These are phyloP conservation scores for Microctonus aethiopoides DNA, from an alignment of 2,888 invertebrate species.

Conservation along the genomic window DNA sequence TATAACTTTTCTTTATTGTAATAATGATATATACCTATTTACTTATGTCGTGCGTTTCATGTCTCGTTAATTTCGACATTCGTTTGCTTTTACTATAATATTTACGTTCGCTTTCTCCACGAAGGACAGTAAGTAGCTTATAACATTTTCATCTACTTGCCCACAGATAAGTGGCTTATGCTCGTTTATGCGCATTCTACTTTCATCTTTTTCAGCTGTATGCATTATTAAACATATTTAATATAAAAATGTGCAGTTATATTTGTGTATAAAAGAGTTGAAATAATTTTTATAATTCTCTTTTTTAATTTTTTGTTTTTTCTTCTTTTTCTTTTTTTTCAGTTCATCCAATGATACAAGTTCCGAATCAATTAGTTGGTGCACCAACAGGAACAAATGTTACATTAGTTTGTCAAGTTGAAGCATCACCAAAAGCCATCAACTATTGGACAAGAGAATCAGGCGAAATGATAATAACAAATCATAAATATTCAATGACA, in stretches of 20 bases:
- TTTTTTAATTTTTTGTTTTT: background rate
- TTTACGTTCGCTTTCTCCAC: background rate
- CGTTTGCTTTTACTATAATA: background rate
- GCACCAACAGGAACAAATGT: slow-evolving; percentile 88
- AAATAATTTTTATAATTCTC: too few relatives aligned
- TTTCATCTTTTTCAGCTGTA: background rate
- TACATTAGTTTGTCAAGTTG: slow-evolving; percentile 86
- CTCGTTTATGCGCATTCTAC: background rate
- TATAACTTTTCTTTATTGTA: background rate
- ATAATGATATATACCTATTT: background rate
- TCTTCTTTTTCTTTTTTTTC: slow-evolving; percentile 53
- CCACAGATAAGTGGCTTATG: slow-evolving; percentile 4
- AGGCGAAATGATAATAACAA: slow-evolving; percentile 92
- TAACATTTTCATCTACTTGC: background rate
- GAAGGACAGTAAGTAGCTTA: slow-evolving; percentile 25
- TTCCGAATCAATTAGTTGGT: slow-evolving; percentile 92
- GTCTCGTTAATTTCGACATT: background rate
- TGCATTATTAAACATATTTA: background rate
- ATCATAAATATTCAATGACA: slow-evolving; percentile 85
- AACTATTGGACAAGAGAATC: slow-evolving; percentile 94
- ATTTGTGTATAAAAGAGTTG: background rate
- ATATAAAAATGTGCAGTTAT: background rate
- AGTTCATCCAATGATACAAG: slow-evolving; percentile 94
- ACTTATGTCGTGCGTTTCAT: background rate
- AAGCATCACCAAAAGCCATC: slow-evolving; percentile 93